Evolutionary conservation across 1,140 invertebrate genomes (phyloP).

Genomic region (Asobara japonica): DNA sequence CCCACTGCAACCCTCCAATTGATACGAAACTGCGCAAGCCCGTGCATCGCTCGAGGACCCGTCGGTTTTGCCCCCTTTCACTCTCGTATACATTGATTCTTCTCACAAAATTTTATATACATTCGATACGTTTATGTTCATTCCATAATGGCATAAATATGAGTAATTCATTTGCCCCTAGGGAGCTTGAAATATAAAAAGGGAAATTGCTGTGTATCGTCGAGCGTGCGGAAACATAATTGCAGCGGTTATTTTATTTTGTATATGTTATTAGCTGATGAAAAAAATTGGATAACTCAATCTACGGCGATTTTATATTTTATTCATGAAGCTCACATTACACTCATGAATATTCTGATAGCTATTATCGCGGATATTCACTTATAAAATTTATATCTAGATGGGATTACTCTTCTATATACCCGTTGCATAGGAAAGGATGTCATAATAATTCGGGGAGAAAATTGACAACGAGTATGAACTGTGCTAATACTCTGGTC

Average conservation of each 20-base stretch:
- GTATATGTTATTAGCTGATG: neutral
- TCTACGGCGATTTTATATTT: slow-evolving; percentile 26
- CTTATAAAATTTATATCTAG: neutral
- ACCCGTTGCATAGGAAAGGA: neutral
- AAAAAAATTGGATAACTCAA: slow-evolving; percentile 19
- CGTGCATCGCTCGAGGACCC: slow-evolving; percentile 36
- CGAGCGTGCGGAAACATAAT: neutral
- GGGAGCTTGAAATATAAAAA: neutral
- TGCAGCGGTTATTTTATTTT: neutral
- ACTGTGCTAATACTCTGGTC: neutral
- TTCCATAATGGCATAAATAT: neutral
- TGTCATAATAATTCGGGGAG: neutral
- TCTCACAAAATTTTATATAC: neutral
- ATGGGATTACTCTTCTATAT: neutral
- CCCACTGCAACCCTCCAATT: slow-evolving; percentile 41
- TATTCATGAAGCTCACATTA: slow-evolving; percentile 17
- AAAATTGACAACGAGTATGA: neutral
- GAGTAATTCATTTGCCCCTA: neutral
- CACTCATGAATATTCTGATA: slow-evolving; percentile 27
- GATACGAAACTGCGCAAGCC: slow-evolving; percentile 48
- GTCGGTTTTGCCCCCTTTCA: slow-evolving; percentile 26
- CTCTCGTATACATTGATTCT: slow-evolving; percentile 30
- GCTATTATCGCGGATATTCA: slow-evolving; percentile 18
- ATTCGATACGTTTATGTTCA: neutral
- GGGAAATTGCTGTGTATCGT: neutral